Base-by-base conservation (phyloP, 2,888 invertebrate genomes). In the Morpho deidamia region DNA sequence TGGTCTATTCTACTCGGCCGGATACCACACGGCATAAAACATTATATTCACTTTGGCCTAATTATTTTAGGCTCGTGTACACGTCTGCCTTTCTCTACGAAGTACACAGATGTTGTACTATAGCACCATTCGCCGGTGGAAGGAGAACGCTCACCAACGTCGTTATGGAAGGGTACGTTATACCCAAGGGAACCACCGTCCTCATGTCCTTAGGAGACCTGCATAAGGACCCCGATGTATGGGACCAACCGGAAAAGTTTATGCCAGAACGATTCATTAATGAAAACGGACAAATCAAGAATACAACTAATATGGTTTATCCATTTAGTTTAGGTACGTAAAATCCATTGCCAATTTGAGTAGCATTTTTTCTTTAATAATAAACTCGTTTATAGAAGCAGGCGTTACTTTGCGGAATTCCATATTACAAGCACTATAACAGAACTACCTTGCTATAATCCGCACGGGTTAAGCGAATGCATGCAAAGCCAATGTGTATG, bases 281-380 rank as follows among this genome's bases (percentile, higher is more conserved):
- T 61, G 78, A 45, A 10, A 48, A 83, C 9, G 92, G 91, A 23
- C 75, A 73, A 62, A 74, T 91, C 50, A 82, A 81, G 59, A 83
- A 82, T 58, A 85, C 90, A 49, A 91, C 90, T 59, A 78, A 90
- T 60, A 86, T 91, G 64, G 23, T 23, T 3, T 87, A 92, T 51
- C 90, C 92, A n/a, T 95, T 94, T 68, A 94, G 94, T 57, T 78
- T 91, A 70, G 94, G 94, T 93, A 77, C 71, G 74, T 72, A 10
- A 4, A 23, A 35, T 43, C n/a, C 8, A 23, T 23, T 23, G 0
- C 3, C 5, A 5, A 23, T 23, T 23, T 23, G 23, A 3, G 5
- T 3, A 23, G 23, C 23, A 23, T 5, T 23, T 23, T 5, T 23
- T 23, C 23, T 23, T 5, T 5, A 23, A 23, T 23, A 23, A 23